Evolutionary conservation across 2,113 vertebrate genomes (phyloP), one percentile per base, ranked within the genome.

Genomic region (Vulpes ferrilata): DNA sequence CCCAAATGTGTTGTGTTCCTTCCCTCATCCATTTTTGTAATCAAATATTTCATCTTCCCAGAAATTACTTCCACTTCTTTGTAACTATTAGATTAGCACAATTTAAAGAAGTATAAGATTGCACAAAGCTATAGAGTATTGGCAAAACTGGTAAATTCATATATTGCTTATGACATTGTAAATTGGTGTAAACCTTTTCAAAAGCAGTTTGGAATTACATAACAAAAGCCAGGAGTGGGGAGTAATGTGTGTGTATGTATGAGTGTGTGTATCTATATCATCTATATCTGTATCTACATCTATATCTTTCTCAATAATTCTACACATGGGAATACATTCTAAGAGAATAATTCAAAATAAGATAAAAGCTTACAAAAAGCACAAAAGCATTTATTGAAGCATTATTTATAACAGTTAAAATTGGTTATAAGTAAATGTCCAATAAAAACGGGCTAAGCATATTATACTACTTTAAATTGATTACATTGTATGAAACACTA

Each of bases 61-160:
- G 71, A 94, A 90, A 88, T 84, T 80, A 90, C 32, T 90, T 83
- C 5, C 17, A 95, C 43, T 88, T 78, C 7, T 85, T 35, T 78
- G 20, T 88, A 97, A 90, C 27, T 71, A 95, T 97, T 85, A 93
- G 80, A 97, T 95, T 95, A 96, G 5, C 16, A 92, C 92, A 87
- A 79, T 82, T 90, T 96, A 85, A 96, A 88, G 69, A 80, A 71
- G 19, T 88, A 48, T 35, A 93, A 85, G 43, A 76, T 90, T 57
- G 88, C 22, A 69, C 13, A 94, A 86, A 88, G 38, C 20, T 85
- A 80, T 43, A 94, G 59, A 35, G 53, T 94, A 93, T 55, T 94
- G 71, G 57, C 23, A 90, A 94, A 96, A 78, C 13, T 23, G 27
- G 30, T 82, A 53, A 5, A 53, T 12, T 94, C 73, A 38, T 93